Percentiles rank a stretch among this genome's conserved stretches.
phyloP scores from a whole-genome alignment of 2,797 vertebrate genomes.

The Anomalospiza imberbis region DNA sequence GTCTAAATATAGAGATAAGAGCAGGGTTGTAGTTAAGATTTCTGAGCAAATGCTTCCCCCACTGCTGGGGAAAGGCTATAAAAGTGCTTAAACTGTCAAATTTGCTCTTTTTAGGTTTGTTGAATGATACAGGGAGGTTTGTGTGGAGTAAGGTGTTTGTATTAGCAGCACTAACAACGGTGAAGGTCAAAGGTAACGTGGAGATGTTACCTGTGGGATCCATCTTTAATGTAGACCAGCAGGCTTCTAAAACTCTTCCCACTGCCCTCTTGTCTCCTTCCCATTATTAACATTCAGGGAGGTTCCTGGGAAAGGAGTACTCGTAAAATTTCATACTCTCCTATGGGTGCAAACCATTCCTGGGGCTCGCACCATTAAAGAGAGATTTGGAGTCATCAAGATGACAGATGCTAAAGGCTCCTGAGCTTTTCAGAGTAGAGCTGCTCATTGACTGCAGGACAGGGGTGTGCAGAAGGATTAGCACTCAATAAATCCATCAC shows the following conservation, averaged over 20 bases:
- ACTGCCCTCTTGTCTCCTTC: not conserved
- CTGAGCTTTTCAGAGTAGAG: not conserved
- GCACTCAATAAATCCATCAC: slow-evolving; percentile 7
- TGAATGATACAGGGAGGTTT: not conserved
- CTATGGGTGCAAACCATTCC: not conserved
- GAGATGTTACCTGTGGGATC: not conserved
- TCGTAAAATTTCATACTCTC: not conserved
- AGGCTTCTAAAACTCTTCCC: not conserved
- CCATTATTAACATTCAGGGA: not conserved
- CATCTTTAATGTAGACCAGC: not conserved
- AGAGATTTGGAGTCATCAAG: not conserved
- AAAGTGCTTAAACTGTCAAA: not conserved
- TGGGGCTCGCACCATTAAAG: not conserved
- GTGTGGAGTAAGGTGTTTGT: not conserved
- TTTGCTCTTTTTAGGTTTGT: not conserved
- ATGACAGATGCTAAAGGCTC: not conserved
- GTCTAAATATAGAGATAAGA: slow-evolving; percentile 16
- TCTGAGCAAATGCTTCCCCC: not conserved
- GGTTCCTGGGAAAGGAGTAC: not conserved
- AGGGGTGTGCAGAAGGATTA: not conserved
- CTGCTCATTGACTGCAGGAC: not conserved
- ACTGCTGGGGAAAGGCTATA: not conserved
- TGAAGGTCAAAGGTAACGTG: not conserved
- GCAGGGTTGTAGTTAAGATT: slow-evolving; percentile 15
- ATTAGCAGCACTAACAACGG: not conserved